Base-by-base conservation (phyloP, 2,113 vertebrate genomes). In the Micronycteris hirsuta region DNA sequence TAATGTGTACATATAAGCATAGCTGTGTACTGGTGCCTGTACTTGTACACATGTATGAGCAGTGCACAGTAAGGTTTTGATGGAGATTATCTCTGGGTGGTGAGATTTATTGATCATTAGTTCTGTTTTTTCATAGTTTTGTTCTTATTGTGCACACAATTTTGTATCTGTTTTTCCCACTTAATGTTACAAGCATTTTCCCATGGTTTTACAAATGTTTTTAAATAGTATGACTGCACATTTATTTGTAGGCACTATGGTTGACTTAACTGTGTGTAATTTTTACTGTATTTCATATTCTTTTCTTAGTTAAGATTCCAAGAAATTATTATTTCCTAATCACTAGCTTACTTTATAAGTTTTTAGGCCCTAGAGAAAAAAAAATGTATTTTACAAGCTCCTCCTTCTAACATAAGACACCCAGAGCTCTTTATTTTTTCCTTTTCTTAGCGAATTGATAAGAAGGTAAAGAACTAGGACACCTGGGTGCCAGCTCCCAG, bases 201-300 rank as follows among this genome's bases (percentile, higher is more conserved):
- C 8, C 14, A 26, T 65, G 82, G 31, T 54, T 94, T 97, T 86
- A 67, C 33, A 94, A 41, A 80, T 70, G 20, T 91, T 87, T 95
- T 82, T 73, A 91, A 94, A 54, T 6, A 63, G 38, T 58, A 82
- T 91, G 41, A 43, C 45, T 67, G 0, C 5, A 22, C 36, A 36
- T 78, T 78, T 93, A 95, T 95, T 80, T 84, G 19, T 87, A 81
- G 71, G 38, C 70, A 38, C 20, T 56, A 13, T 91, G 93, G 45
- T 61, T 76, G 24, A 77, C 68, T 82, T 87, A 56, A 88, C 47
- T 49, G 3, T 61, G 24, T 87, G 4, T 81, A 36, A 91, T 85
- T 88, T 47, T 68, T 85, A 56, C 2, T 43, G 0, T 87, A 49
- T 63, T 82, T 97, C 13, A 16, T 86, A n/a, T 77, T 87, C 19